phyloP scores from a whole-genome alignment of 2,113 vertebrate species.

The Sinosuthora webbiana region DNA sequence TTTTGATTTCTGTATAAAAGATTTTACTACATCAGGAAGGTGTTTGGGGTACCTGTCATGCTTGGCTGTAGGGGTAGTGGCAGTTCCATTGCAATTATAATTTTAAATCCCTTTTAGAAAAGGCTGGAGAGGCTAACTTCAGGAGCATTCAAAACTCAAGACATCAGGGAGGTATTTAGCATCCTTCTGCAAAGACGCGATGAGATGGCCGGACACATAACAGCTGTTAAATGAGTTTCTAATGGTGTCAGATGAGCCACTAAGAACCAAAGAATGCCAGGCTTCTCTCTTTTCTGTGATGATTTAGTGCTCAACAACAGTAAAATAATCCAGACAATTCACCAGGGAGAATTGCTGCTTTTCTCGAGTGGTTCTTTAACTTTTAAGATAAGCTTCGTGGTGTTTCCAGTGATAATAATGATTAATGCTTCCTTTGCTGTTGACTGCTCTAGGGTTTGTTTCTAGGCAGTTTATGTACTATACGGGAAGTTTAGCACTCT shows the following conservation, averaged over 20 bases:
- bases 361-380: constrained; percentile 6
- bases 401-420: background rate
- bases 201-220: background rate
- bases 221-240: background rate
- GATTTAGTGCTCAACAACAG: background rate
- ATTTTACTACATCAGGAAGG: background rate
- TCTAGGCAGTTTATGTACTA: background rate
- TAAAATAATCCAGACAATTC: background rate
- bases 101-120: background rate
- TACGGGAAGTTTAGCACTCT: background rate
- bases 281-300: background rate
- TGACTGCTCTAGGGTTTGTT: background rate
- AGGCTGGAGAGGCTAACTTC: background rate
- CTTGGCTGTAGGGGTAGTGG: background rate
- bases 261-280: background rate
- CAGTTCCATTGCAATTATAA: background rate
- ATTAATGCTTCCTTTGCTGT: background rate
- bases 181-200: background rate
- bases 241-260: background rate
- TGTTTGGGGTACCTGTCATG: background rate
- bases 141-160: background rate
- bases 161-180: background rate
- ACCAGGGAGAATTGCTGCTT: background rate
- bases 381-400: background rate
- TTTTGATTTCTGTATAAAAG: background rate